phyloP scores from a whole-genome alignment of 2,113 vertebrate genomes.

The Coracopsis vasa region DNA sequence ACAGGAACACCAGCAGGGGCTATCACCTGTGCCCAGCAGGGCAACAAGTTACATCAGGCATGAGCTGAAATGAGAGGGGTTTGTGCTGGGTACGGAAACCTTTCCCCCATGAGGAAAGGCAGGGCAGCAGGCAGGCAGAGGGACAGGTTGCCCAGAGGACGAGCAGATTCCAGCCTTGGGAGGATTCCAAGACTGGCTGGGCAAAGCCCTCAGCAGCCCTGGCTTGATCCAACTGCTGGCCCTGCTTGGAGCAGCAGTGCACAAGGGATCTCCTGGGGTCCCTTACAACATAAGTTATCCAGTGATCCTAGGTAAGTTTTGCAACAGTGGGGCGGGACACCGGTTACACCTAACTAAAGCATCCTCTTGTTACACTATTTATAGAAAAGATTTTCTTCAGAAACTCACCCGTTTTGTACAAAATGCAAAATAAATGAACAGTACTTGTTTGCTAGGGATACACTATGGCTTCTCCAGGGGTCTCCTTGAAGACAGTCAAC shows the following conservation, averaged over 20 bases:
- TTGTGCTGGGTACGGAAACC: neutral
- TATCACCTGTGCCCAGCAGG: neutral
- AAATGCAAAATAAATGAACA: neutral
- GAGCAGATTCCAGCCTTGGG: neutral
- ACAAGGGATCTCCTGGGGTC: neutral
- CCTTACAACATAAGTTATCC: neutral
- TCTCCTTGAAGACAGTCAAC: neutral
- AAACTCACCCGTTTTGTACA: neutral
- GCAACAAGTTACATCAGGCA: neutral
- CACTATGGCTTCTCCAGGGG: neutral
- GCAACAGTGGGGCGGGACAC: neutral
- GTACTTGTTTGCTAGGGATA: neutral
- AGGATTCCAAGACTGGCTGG: neutral
- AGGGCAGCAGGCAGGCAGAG: neutral
- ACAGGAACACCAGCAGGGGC: neutral
- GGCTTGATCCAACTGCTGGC: neutral
- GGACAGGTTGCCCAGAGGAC: neutral
- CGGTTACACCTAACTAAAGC: neutral
- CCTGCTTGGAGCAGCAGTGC: neutral
- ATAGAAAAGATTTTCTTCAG: neutral
- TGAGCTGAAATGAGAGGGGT: too few relatives aligned
- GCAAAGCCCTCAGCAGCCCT: neutral
- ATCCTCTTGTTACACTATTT: neutral
- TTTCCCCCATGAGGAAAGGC: neutral
- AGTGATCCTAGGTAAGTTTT: neutral